Percentiles rank a stretch among this genome's conserved stretches.
phyloP scores from a whole-genome alignment of 2,888 invertebrate species.

The Scrobipalpa costella region DNA sequence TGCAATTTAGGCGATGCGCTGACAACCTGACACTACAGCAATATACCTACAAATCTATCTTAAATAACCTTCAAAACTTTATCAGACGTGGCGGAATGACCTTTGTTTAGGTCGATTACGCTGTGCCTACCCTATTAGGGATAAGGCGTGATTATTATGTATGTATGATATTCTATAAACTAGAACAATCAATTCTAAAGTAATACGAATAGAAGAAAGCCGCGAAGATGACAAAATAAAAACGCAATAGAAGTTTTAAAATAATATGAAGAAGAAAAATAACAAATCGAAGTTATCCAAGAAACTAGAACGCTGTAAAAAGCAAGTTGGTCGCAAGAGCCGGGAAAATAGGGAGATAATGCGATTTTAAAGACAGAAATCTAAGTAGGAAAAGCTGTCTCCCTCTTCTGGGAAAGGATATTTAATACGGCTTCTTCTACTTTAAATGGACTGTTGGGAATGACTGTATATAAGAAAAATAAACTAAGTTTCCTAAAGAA shows the following conservation, averaged over 20 bases:
- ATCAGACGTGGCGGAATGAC: no score
- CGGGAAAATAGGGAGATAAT: constrained; percentile 12
- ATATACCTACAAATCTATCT: no score
- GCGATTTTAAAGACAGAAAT: constrained; percentile 15
- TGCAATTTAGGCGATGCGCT: no score
- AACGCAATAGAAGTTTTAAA: constrained; percentile 13
- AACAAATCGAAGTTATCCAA: constrained; percentile 11
- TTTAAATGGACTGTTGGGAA: background rate
- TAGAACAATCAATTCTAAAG: no score
- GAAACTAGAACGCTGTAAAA: constrained; percentile 4
- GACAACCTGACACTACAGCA: no score
- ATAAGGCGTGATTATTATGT: no score
- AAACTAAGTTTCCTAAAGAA: background rate
- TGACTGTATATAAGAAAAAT: background rate
- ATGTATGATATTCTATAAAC: no score
- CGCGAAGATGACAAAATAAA: background rate
- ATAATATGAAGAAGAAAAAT: constrained; percentile 7
- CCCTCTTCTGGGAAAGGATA: constrained; percentile 8
- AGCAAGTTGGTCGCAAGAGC: background rate
- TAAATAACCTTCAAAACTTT: no score
- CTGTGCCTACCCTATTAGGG: no score
- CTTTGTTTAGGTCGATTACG: no score
- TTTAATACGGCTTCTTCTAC: background rate
- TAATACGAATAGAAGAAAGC: background rate
- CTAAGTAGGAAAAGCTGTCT: constrained; percentile 12